A percentile compares a stretch with the other conserved stretches of the same genome.
Conservation (phyloP, 2,113 vertebrate genomes). For the Sturnus vulgaris region DNA sequence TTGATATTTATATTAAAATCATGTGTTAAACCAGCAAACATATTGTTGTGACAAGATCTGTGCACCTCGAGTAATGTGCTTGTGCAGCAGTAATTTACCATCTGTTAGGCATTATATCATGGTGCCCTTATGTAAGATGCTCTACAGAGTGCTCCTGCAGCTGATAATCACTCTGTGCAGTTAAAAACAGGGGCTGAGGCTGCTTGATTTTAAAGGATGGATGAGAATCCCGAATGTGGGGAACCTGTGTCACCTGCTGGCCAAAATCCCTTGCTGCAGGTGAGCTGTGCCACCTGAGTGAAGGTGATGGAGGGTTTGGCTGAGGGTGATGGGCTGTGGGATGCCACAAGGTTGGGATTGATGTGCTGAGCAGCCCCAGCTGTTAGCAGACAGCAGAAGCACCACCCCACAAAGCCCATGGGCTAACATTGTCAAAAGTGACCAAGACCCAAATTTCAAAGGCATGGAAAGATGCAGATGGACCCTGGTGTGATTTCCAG, state of each 20-base stretch:
- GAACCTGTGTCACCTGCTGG: constrained; percentile 37
- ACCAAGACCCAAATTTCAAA: not conserved
- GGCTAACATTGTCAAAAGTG: not conserved
- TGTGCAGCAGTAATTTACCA: constrained; percentile 39
- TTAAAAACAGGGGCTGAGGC: not conserved
- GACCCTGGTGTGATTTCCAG: not conserved
- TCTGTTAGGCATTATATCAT: not conserved
- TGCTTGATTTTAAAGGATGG: not conserved
- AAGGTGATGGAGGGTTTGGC: not conserved
- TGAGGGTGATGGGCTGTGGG: not conserved
- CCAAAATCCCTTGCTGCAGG: not conserved
- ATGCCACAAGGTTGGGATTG: not conserved
- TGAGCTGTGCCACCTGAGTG: not conserved
- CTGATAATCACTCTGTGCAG: not conserved
- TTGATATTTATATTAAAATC: constrained; percentile 35
- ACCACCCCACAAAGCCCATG: too few relatives aligned
- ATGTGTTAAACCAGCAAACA: constrained; percentile 31
- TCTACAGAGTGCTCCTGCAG: not conserved
- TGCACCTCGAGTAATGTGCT: constrained; percentile 43
- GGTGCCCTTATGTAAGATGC: constrained; percentile 23
- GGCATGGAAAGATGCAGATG: not conserved
- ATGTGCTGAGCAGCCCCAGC: not conserved
- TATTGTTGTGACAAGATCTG: constrained; percentile 56
- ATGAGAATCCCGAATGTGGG: not conserved
- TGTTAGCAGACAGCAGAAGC: not conserved